phyloP scores from a whole-genome alignment of 2,113 vertebrate species.

The Trogon melanurus region DNA sequence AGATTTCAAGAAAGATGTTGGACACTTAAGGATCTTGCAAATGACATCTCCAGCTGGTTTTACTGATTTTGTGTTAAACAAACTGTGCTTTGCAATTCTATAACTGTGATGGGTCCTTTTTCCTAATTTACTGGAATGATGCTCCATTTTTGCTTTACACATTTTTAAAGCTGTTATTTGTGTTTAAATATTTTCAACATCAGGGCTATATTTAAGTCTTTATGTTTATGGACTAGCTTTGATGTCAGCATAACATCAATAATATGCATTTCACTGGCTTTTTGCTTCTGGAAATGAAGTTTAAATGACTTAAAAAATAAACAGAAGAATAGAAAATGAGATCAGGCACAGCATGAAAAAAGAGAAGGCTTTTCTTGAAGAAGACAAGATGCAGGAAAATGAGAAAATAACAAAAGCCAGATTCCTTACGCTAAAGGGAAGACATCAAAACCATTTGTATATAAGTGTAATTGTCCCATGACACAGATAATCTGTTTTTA shows the following conservation, averaged over 20 bases:
- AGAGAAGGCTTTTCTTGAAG: constrained; percentile 4
- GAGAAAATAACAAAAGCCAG: not conserved
- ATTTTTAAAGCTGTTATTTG: constrained; percentile 63
- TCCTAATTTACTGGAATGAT: constrained; percentile 49
- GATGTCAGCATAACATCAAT: constrained; percentile 36
- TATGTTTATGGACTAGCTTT: constrained; percentile 43
- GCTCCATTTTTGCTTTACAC: constrained; percentile 36
- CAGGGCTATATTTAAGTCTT: constrained; percentile 29
- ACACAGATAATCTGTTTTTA: not conserved
- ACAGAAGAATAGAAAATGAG: constrained; percentile 31
- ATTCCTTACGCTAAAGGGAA: not conserved
- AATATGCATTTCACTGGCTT: constrained; percentile 42
- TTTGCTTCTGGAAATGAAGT: constrained; percentile 34
- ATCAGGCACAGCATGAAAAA: not conserved
- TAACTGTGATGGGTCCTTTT: constrained; percentile 30
- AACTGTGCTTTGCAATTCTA: constrained; percentile 51
- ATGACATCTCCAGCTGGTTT: constrained; percentile 44
- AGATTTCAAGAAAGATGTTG: not conserved
- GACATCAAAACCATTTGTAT: constrained; percentile 13
- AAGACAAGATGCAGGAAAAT: not conserved
- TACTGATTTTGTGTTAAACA: constrained; percentile 57
- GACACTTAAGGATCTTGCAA: constrained; percentile 46
- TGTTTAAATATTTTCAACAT: constrained; percentile 6
- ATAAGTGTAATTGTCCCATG: not conserved
- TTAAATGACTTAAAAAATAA: constrained; percentile 38